These are phyloP conservation scores for Anthopleura xanthogrammica DNA, from an alignment of 92 coral and sea anemone species.

Conservation along the genomic window DNA sequence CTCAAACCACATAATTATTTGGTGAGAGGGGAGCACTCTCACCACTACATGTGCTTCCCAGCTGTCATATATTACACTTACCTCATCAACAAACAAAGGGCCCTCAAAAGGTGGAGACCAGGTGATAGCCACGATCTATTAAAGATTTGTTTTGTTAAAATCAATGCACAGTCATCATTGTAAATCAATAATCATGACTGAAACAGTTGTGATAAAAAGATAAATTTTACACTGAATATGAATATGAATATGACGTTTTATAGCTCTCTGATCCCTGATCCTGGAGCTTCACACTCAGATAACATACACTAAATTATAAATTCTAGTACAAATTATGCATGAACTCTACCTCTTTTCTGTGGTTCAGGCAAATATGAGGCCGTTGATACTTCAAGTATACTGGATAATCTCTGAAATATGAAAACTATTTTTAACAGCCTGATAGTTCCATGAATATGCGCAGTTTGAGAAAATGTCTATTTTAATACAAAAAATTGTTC, in stretches of 20 bases:
- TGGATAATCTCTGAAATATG: conserved; percentile 57
- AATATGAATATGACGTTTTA: no score
- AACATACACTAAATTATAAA: no score
- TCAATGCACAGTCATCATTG: no score
- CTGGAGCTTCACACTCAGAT: no score
- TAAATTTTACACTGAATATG: no score
- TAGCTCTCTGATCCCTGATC: no score
- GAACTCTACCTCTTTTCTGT: conserved; percentile 56
- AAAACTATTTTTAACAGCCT: neutral
- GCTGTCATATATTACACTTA: neutral
- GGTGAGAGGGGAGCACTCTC: no score
- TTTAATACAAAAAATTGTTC: no score
- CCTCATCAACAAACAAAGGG: conserved; percentile 77
- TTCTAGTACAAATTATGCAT: neutral
- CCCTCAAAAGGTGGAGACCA: conserved; percentile 93
- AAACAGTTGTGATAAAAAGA: no score
- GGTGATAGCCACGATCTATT: conserved; percentile 68
- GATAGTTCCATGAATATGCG: neutral
- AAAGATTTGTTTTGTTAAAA: neutral
- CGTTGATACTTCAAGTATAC: conserved; percentile 81
- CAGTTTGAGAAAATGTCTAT: neutral
- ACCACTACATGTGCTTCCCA: no score
- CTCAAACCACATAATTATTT: no score
- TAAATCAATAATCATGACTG: no score
- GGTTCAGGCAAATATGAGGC: conserved; percentile 74